These are phyloP conservation scores for Phanerotoma sp. DNA, from an alignment of 2,888 invertebrate genomes.

Conservation along the genomic window DNA sequence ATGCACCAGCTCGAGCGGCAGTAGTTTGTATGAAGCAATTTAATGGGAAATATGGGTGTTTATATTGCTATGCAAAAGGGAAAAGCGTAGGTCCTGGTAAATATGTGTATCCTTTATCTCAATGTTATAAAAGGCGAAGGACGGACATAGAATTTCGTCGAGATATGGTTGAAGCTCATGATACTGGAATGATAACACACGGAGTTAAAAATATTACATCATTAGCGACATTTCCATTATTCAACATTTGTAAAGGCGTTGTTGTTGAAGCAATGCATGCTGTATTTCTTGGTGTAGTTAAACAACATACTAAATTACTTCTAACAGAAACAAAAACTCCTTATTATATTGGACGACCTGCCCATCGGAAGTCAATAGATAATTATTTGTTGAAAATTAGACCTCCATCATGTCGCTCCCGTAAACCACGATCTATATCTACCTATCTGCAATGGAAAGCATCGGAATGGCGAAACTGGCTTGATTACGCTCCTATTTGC, in stretches of 20 bases:
- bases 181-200: not conserved
- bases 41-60: constrained; percentile 28
- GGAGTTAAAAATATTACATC: not conserved
- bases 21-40: constrained; percentile 23
- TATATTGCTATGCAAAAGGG: constrained; percentile 23
- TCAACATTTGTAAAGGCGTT: constrained; percentile 9
- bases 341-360: not conserved
- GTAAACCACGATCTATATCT: not conserved
- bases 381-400: not conserved
- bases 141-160: not conserved
- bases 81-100: not conserved
- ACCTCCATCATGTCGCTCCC: no score
- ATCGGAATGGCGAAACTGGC: no score
- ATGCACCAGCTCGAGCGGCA: constrained; percentile 22
- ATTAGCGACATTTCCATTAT: not conserved
- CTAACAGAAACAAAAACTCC: not conserved
- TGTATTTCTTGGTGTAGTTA: not conserved
- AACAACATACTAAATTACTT: not conserved
- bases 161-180: not conserved
- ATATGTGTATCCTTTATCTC: not conserved
- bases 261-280: constrained; percentile 20
- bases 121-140: not conserved
- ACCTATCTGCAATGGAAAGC: no score
- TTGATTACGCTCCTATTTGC: constrained; percentile 14
- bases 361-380: not conserved